Conservation (phyloP, 1,140 invertebrate species). For the Brevipalpus yothersi region DNA sequence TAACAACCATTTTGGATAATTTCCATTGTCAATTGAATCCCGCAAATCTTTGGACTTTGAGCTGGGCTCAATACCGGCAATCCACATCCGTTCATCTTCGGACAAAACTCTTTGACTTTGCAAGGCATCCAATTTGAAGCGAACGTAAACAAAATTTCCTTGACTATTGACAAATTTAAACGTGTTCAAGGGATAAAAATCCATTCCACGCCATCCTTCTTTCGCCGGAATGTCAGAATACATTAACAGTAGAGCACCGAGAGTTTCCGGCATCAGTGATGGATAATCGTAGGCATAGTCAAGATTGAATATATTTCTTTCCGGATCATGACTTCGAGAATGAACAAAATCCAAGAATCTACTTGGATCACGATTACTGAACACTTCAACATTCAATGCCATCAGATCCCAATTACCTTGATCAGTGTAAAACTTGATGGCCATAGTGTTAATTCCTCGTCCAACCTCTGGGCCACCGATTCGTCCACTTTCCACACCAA, state of each 20-base stretch:
- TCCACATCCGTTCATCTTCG: constrained; percentile 38
- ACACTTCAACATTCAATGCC: constrained; percentile 87
- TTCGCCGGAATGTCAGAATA: constrained; percentile 79
- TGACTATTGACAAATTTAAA: constrained; percentile 70
- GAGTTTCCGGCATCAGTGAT: constrained; percentile 56
- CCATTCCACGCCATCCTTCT: constrained; percentile 77
- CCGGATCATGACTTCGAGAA: constrained; percentile 84
- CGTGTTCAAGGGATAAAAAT: constrained; percentile 84
- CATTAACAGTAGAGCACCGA: constrained; percentile 61
- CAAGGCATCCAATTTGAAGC: constrained; percentile 56
- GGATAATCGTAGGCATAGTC: constrained; percentile 94
- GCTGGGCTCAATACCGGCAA: constrained; percentile 53
- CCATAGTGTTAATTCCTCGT: constrained; percentile 77
- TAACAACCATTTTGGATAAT: constrained; percentile 56
- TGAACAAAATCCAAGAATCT: constrained; percentile 76
- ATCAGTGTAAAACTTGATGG: constrained; percentile 85
- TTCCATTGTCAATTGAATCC: constrained; percentile 53
- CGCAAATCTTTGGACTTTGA: constrained; percentile 64
- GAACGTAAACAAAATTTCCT: constrained; percentile 52
- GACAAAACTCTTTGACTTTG: constrained; percentile 67
- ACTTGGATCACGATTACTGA: constrained; percentile 78
- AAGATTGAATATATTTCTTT: constrained; percentile 66
- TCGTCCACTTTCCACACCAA: constrained; percentile 67
- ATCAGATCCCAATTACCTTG: constrained; percentile 89
- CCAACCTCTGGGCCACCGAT: constrained; percentile 65